phyloP scores from a whole-genome alignment of 2,113 vertebrate genomes.

The Chaetops frenatus region DNA sequence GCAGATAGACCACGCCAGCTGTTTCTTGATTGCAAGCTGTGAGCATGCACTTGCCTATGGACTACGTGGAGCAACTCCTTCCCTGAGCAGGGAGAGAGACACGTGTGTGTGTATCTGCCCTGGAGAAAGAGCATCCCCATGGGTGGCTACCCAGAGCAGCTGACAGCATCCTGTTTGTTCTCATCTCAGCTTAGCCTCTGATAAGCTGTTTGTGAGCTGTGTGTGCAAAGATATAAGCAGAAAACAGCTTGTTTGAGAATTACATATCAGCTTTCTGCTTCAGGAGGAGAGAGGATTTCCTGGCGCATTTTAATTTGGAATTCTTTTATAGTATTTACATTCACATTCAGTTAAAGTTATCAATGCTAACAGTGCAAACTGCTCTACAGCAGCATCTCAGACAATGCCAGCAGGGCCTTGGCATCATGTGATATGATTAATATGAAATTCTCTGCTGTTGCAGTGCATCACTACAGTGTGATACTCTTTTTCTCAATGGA shows the following conservation, averaged over 20 bases:
- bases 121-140: not conserved
- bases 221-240: accelerated
- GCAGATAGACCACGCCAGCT: not conserved
- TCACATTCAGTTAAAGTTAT: not conserved
- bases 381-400: not conserved
- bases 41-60: not conserved
- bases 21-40: not conserved
- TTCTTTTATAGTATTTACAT: not conserved
- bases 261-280: not conserved
- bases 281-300: not conserved
- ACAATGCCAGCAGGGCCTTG: not conserved
- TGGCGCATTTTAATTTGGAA: not conserved
- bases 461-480: conserved; percentile 15
- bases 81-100: not conserved
- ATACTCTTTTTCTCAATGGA: conserved; percentile 41
- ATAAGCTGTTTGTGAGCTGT: not conserved
- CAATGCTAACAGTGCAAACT: not conserved
- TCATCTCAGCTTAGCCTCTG: not conserved
- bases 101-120: not conserved
- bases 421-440: not conserved
- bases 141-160: not conserved
- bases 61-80: not conserved
- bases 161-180: not conserved
- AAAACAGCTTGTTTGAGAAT: not conserved
- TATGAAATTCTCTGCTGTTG: conserved; percentile 9